Conservation (phyloP, 2,113 vertebrate genomes). For the Crotalus horridus region DNA sequence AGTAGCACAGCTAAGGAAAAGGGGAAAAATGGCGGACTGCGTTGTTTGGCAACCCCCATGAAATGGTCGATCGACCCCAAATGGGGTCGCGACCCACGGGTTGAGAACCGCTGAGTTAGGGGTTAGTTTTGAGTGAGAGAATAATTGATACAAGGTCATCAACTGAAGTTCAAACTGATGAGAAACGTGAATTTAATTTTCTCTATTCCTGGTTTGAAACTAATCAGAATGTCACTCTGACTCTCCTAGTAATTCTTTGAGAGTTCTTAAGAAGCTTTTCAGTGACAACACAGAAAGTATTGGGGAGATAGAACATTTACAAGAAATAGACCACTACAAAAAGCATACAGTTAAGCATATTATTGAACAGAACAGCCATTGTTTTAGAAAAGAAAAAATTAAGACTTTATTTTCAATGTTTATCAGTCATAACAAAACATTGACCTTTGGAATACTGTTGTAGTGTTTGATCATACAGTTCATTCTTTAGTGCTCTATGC, state of each 20-base stretch:
- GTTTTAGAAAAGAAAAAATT: conserved; percentile 68
- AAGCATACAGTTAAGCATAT: conserved; percentile 46
- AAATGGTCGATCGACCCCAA: too few species aligned
- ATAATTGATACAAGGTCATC: background rate
- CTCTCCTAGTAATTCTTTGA: background rate
- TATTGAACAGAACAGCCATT: conserved; percentile 47
- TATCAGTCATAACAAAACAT: conserved; percentile 68
- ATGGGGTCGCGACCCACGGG: too few species aligned
- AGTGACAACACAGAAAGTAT: conserved; percentile 50
- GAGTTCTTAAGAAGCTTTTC: background rate
- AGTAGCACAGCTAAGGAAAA: too few species aligned
- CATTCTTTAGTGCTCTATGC: conserved; percentile 33
- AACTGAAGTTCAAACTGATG: background rate
- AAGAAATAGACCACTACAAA: conserved; percentile 58
- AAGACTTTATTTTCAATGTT: conserved; percentile 73
- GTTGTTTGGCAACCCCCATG: too few species aligned
- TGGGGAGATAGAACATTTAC: conserved; percentile 44
- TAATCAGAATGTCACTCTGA: background rate
- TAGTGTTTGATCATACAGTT: conserved; percentile 32
- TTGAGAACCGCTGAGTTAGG: too few species aligned
- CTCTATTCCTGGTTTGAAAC: background rate
- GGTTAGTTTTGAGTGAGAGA: background rate
- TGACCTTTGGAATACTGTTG: conserved; percentile 66
- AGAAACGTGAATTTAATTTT: background rate
- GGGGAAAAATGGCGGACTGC: too few species aligned